These are phyloP conservation scores for Paramisgurnus dabryanus DNA, from an alignment of 2,113 vertebrate species.

Conservation along the genomic window DNA sequence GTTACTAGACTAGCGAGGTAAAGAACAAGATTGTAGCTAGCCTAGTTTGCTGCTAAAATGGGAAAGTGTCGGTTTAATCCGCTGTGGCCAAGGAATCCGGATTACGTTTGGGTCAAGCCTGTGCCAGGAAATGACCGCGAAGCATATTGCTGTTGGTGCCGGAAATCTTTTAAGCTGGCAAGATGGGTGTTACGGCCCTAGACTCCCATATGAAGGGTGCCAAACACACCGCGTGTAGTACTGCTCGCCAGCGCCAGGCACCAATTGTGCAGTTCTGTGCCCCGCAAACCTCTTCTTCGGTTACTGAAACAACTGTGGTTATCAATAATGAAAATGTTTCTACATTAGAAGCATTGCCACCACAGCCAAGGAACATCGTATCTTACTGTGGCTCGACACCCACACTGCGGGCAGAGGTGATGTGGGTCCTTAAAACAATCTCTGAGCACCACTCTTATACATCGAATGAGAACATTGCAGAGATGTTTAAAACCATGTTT, in stretches of 20 bases:
- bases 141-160: conserved; percentile 1
- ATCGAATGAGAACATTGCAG: too few relatives aligned
- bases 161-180: neutral
- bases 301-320: neutral
- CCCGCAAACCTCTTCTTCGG: too few relatives aligned
- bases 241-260: neutral
- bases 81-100: neutral
- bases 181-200: conserved; percentile 9
- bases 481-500: too few relatives aligned
- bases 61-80: conserved; percentile 27
- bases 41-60: neutral
- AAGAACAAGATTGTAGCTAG: neutral
- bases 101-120: conserved; percentile 1
- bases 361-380: too few relatives aligned
- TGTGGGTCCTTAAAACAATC: too few relatives aligned
- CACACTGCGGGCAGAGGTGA: too few relatives aligned
- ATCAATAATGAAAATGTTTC: neutral
- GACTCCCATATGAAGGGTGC: conserved; percentile 17
- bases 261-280: neutral
- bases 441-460: too few relatives aligned
- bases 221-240: neutral
- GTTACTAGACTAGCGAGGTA: conserved; percentile 4
- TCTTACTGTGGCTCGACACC: too few relatives aligned
- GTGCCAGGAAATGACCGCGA: neutral
- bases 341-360: too few relatives aligned